Conservation (phyloP, 2,888 invertebrate species). For the Drosophila subsilvestris region DNA sequence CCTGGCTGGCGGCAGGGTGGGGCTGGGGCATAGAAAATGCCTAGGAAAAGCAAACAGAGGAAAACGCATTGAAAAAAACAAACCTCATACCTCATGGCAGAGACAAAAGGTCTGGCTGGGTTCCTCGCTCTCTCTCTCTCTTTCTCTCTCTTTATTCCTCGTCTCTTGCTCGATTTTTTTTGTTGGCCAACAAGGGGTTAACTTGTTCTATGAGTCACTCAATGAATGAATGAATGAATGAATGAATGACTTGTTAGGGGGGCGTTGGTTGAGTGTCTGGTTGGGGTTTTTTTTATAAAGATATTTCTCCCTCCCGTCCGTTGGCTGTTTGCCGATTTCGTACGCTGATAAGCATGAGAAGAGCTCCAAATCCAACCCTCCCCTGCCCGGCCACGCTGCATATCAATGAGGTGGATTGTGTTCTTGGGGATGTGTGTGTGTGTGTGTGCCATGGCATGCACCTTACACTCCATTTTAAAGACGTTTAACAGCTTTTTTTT, state of each 20-base stretch:
- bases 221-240: conserved; percentile 49
- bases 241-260: conserved; percentile 17
- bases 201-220: conserved; percentile 64
- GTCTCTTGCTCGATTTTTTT: conserved; percentile 18
- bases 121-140: conserved; percentile 2
- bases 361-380: conserved; percentile 41
- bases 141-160: background rate
- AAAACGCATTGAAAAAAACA: conserved; percentile 24
- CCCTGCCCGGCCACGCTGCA: conserved; percentile 40
- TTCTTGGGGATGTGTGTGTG: conserved; percentile 24
- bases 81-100: conserved; percentile 11
- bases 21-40: conserved; percentile 37
- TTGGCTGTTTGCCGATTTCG: conserved; percentile 57
- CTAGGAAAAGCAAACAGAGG: conserved; percentile 52
- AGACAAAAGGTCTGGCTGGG: conserved; percentile 31
- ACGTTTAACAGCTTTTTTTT: conserved; percentile 57
- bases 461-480: conserved; percentile 23
- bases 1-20: conserved; percentile 12
- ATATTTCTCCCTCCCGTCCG: conserved; percentile 55
- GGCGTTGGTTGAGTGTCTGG: background rate
- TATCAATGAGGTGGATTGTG: conserved; percentile 55
- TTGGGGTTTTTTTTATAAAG: conserved; percentile 60
- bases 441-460: conserved; percentile 43
- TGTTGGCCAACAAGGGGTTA: conserved; percentile 65
- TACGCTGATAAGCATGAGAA: conserved; percentile 69